These are phyloP conservation scores for Anguilla marmorata DNA, from an alignment of 2,797 vertebrate species.

Conservation along the genomic window DNA sequence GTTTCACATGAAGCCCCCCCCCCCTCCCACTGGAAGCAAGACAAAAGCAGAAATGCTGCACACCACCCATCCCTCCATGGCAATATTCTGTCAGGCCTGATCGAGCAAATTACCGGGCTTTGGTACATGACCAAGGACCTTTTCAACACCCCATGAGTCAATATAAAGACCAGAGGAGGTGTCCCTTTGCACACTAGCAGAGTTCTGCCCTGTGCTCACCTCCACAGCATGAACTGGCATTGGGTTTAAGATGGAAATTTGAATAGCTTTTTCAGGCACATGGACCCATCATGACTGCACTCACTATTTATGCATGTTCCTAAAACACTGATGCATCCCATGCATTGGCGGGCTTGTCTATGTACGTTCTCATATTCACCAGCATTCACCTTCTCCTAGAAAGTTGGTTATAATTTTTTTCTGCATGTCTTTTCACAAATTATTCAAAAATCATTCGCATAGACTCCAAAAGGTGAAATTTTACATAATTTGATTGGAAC, in stretches of 20 bases:
- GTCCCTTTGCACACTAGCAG: constrained; percentile 66
- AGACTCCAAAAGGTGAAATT: too few relatives aligned
- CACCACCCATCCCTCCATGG: constrained; percentile 78
- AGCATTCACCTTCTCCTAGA: neutral
- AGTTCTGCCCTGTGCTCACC: constrained; percentile 77
- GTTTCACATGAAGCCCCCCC: constrained; percentile 86
- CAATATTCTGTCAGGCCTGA: constrained; percentile 97
- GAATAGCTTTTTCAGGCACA: constrained; percentile 45
- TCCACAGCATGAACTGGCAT: constrained; percentile 71
- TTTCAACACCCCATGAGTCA: constrained; percentile 94
- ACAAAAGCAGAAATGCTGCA: constrained; percentile 92
- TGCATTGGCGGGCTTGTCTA: neutral
- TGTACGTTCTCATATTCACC: neutral
- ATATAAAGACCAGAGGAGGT: constrained; percentile 90
- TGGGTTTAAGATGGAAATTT: constrained; percentile 75
- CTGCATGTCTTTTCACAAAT: too few relatives aligned
- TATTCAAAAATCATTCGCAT: too few relatives aligned
- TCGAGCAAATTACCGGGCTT: constrained; percentile 99
- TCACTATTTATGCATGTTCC: constrained; percentile 2
- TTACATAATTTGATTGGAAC: too few relatives aligned
- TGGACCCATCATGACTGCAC: constrained; percentile 55
- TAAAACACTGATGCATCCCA: neutral
- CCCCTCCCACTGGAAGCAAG: constrained; percentile 81
- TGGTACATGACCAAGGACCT: constrained; percentile 95
- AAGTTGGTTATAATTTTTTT: too few relatives aligned